phyloP scores from a whole-genome alignment of 2,888 invertebrate species.

The Lissocephala sabroskyi region DNA sequence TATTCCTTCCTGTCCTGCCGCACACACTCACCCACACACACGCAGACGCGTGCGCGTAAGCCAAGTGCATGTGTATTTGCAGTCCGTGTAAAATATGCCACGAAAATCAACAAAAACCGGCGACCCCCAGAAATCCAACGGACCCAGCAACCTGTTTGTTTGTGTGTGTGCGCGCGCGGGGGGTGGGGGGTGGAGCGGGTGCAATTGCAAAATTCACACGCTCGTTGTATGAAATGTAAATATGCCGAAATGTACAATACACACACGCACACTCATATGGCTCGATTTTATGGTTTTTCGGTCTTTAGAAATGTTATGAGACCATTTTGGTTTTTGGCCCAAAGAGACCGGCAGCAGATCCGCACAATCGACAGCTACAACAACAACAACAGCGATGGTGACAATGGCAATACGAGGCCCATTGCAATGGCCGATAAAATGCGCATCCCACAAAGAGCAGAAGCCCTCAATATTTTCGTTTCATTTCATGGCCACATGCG shows the following conservation, averaged over 20 bases:
- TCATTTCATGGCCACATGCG: conserved; percentile 38
- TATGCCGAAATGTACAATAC: not conserved
- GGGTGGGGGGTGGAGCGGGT: no score
- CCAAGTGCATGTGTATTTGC: conserved; percentile 39
- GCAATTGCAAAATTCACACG: no score
- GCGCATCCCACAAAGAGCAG: conserved; percentile 37
- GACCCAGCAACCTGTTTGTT: not conserved
- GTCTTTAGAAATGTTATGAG: conserved; percentile 42
- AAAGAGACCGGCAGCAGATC: no score
- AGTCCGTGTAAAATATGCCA: conserved; percentile 58
- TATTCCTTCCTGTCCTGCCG: conserved; percentile 42
- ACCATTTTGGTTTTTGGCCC: no score
- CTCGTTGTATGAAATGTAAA: no score
- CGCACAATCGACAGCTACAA: not conserved
- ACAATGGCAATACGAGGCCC: conserved; percentile 1
- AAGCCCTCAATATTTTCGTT: conserved; percentile 61
- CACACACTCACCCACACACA: conserved; percentile 1
- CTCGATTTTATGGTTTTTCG: conserved; percentile 57
- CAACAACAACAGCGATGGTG: not conserved
- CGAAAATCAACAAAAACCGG: conserved; percentile 58
- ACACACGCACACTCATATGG: no score
- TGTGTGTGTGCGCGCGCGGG: not conserved
- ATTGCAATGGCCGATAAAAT: conserved; percentile 10
- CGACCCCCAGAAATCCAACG: not conserved
- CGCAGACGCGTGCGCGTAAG: not conserved